A percentile compares a stretch with the other conserved stretches of the same genome.
phyloP scores from a whole-genome alignment of 2,113 vertebrate genomes.

The Cyprinodon variegatus region DNA sequence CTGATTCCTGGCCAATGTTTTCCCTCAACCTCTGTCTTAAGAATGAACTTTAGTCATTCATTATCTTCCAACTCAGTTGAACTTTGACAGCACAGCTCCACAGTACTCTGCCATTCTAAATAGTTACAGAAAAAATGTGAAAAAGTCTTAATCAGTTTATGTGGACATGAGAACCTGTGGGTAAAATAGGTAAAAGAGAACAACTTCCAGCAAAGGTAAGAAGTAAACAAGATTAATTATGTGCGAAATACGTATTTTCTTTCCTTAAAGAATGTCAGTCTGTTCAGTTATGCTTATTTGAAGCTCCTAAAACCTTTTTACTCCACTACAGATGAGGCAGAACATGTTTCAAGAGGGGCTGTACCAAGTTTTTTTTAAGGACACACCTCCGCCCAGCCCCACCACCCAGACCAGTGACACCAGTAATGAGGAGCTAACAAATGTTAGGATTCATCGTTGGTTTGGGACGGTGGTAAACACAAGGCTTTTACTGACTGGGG shows the following conservation, averaged over 20 bases:
- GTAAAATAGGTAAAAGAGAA: slow-evolving; percentile 9
- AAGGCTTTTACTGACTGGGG: slow-evolving; percentile 73
- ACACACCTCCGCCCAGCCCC: slow-evolving; percentile 11
- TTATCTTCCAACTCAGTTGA: slow-evolving; percentile 41
- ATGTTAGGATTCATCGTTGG: slow-evolving; percentile 75
- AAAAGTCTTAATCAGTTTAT: background rate
- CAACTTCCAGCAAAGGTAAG: slow-evolving; percentile 45
- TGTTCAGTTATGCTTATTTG: background rate
- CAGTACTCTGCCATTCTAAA: background rate
- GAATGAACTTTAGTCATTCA: slow-evolving; percentile 58
- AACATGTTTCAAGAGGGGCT: slow-evolving; percentile 83
- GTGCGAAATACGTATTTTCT: background rate
- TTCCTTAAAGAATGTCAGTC: background rate
- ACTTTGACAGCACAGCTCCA: slow-evolving; percentile 47
- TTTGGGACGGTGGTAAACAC: slow-evolving; percentile 76
- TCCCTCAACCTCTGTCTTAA: slow-evolving; percentile 30
- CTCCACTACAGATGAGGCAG: slow-evolving; percentile 62
- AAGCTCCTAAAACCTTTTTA: background rate
- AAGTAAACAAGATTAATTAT: background rate
- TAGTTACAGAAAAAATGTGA: slow-evolving; percentile 16
- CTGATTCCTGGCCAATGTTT: slow-evolving; percentile 16
- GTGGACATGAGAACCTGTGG: slow-evolving; percentile 17
- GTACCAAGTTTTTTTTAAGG: slow-evolving; percentile 77
- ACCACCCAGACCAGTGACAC: background rate
- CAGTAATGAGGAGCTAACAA: slow-evolving; percentile 39